These are phyloP conservation scores for Python bivittatus DNA, from an alignment of 2,113 vertebrate species.

Conservation along the genomic window DNA sequence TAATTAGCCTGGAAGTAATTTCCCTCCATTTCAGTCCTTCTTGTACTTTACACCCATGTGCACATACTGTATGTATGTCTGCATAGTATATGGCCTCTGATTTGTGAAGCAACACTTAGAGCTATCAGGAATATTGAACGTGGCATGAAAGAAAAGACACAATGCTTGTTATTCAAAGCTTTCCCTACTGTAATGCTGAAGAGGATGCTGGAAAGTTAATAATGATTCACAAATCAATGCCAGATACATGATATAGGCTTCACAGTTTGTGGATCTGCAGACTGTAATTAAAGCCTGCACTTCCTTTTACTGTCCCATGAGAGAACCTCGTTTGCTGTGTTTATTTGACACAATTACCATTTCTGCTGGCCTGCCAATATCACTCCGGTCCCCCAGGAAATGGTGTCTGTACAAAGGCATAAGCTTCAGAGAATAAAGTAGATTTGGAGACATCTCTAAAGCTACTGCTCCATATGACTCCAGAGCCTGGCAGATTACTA, in stretches of 20 bases:
- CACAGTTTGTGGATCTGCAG: conserved; percentile 52
- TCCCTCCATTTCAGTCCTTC: background rate
- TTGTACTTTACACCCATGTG: background rate
- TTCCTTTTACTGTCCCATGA: conserved; percentile 57
- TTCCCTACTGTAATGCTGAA: conserved; percentile 52
- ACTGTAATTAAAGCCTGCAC: conserved; percentile 63
- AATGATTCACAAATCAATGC: conserved; percentile 64
- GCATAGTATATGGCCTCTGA: conserved; percentile 7
- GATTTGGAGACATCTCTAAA: conserved; percentile 57
- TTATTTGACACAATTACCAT: conserved; percentile 58
- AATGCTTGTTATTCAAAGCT: conserved; percentile 45
- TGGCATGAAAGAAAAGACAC: conserved; percentile 15
- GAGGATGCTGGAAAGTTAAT: conserved; percentile 62
- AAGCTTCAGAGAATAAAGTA: conserved; percentile 66
- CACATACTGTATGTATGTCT: conserved; percentile 29
- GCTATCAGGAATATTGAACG: conserved; percentile 7
- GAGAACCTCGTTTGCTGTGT: conserved; percentile 38
- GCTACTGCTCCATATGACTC: conserved; percentile 51
- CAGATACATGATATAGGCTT: conserved; percentile 48
- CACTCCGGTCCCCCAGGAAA: conserved; percentile 54
- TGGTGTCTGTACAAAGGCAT: conserved; percentile 48
- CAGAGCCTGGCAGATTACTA: conserved; percentile 59
- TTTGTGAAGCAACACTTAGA: conserved; percentile 35
- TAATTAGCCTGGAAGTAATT: background rate
- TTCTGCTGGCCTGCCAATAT: conserved; percentile 59